Base-by-base conservation (phyloP, 2,888 invertebrate genomes). In the Drosophila quinaria region DNA sequence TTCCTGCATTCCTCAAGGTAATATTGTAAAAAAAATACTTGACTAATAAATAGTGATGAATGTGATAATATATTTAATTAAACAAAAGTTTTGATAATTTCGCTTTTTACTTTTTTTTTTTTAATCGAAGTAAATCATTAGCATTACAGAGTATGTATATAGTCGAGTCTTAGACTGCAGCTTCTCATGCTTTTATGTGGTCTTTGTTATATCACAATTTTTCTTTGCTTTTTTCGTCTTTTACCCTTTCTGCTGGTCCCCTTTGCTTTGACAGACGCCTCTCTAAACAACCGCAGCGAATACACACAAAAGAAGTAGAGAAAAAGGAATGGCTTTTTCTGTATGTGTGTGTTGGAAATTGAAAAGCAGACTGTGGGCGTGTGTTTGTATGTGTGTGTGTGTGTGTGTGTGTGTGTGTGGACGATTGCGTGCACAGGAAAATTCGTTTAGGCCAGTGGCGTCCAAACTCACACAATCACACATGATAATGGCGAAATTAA, bases 371-470 rank as follows among this genome's bases (percentile, higher is more conserved):
- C 13, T 44, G 44, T 56, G 35, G 33, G 41, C 65, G 52, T 55
- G 54, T 51, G 49, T 68, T 52, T 10, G n/a, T 11, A 49, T 42
- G 42, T 19, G 29, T 47, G 60, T 15, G 54, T 39, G 68, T 31
- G 56, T 46, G 49, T 19, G 37, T 22, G 64, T 17, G 37, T 39
- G 39, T 56, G 72, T 8, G 59, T 37, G 64, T 64, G 67, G 46
- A 54, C 52, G 59, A 52, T 76, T 78, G 76, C 79, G 80, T 79
- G 79, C 59, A 56, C 58, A 61, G 65, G 70, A 65, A 86, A 88
- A 88, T 84, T 86, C 82, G 89, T 88, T 88, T 56, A 74, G 70
- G 25, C 25, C 25, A 25, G 25, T 5, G 25, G 25, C 6, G 25
- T 25, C 25, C 25, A 25, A 25, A 25, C 25, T 25, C 25, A 25